Percentiles rank a stretch among this genome's conserved stretches.
These are phyloP conservation scores for Drosophila diplacantha DNA, from an alignment of 2,888 invertebrate species.

Conservation along the genomic window DNA sequence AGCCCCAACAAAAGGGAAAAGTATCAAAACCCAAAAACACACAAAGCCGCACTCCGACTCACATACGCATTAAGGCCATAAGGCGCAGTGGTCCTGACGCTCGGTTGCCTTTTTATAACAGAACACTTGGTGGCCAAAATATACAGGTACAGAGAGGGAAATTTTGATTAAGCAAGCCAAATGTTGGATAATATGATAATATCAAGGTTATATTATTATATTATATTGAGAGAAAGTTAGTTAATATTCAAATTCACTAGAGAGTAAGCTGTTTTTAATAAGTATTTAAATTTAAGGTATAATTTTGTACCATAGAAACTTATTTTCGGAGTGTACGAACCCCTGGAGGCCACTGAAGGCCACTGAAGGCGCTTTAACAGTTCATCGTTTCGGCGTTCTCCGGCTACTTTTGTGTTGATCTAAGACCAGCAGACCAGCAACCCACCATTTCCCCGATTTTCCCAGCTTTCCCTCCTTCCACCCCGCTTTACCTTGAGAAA, in stretches of 20 bases:
- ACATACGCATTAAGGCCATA: conserved; percentile 29
- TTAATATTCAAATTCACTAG: background rate
- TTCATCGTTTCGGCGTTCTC: conserved; percentile 54
- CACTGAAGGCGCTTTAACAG: conserved; percentile 58
- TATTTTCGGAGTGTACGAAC: background rate
- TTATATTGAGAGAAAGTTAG: fast-evolving
- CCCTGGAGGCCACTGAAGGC: conserved; percentile 41
- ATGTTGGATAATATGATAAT: background rate
- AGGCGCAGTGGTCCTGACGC: conserved; percentile 50
- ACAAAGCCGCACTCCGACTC: conserved; percentile 7
- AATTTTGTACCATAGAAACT: background rate
- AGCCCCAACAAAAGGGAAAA: conserved; percentile 29
- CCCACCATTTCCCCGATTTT: background rate
- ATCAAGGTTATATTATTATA: too few species aligned
- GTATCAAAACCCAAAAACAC: conserved; percentile 16
- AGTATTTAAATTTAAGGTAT: too few species aligned
- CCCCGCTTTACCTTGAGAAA: conserved; percentile 45
- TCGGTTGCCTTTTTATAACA: conserved; percentile 66
- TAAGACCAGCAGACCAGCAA: conserved; percentile 18
- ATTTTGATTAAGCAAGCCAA: background rate
- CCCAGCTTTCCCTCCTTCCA: conserved; percentile 5
- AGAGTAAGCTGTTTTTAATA: too few species aligned
- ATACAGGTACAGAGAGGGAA: conserved; percentile 13
- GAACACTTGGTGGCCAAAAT: conserved; percentile 43
- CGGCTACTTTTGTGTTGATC: conserved; percentile 18